A percentile compares a stretch with the other conserved stretches of the same genome.
Conservation (phyloP, 2,888 invertebrate species). For the Sthenelais limicola region DNA sequence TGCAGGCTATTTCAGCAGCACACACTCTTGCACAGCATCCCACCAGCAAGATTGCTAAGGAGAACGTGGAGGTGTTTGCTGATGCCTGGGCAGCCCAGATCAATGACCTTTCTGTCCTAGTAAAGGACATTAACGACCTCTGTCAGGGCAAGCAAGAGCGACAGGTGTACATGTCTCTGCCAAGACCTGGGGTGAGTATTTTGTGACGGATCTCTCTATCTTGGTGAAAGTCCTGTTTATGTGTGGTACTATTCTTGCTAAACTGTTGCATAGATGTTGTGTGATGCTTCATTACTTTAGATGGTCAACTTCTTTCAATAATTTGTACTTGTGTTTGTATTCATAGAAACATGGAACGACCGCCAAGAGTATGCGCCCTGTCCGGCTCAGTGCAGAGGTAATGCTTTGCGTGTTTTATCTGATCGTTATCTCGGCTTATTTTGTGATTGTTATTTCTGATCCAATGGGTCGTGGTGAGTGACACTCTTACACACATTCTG, state of each 20-base stretch:
- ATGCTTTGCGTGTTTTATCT: too few species aligned
- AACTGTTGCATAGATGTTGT: not conserved
- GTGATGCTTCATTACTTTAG: not conserved
- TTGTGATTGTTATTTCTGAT: too few species aligned
- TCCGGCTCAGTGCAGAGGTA: constrained; percentile 88
- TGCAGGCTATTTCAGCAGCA: constrained; percentile 87
- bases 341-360: constrained; percentile 96
- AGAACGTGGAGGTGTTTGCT: constrained; percentile 87
- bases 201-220: not conserved
- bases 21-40: constrained; percentile 93
- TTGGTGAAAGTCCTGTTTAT: not conserved
- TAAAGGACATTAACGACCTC: constrained; percentile 86
- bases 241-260: constrained; percentile 15
- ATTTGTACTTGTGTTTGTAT: constrained; percentile 56
- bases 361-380: constrained; percentile 91
- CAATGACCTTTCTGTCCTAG: constrained; percentile 90
- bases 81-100: constrained; percentile 88
- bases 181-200: constrained; percentile 87
- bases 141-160: constrained; percentile 82
- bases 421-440: too few species aligned
- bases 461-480: too few species aligned
- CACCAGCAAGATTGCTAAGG: constrained; percentile 94
- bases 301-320: too few species aligned
- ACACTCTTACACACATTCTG: too few species aligned
- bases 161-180: constrained; percentile 92